Base-by-base conservation (phyloP, 1,140 invertebrate species). In the Drosophila sulfurigaster region DNA sequence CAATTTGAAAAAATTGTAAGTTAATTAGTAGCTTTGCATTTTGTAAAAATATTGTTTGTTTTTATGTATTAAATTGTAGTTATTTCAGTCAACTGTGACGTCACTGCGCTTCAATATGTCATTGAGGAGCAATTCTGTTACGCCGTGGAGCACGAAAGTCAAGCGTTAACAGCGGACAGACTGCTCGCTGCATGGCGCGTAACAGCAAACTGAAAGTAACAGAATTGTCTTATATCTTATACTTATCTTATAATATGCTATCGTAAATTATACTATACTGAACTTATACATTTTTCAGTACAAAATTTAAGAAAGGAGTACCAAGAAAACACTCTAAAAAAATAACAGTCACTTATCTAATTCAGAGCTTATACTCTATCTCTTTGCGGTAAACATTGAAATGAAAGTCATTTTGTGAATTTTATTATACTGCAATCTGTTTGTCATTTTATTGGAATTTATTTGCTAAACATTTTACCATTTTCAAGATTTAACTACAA, bases 401-500 rank as follows among this genome's bases (percentile, higher is more conserved):
- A 43, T 51, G 3, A 68, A 41, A 68, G 13, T 45, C 11, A 4
- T 2, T 3, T 56, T 63, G 70, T 73, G 11, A 25, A 48, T 67
- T 77, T 82, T 75, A 71, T 69, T 82, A 86, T 78, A 83, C 64
- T 71, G 63, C 73, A 79, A 56, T 82, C 68, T 60, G 54, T 67
- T 76, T 86, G 64, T 65, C 80, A 51, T 68, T 88, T 76, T 76
- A 76, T 76, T 70, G 56, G 80, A 81, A 63, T 87, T 87, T 87
- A 87, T 88, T 88, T 49, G 67, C 83, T 87, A 80, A 87, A 80
- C 70, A 88, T 75, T 87, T 88, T 70, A 83, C 77, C 83, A 88
- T 83, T 80, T 88, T 87, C 67, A 87, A 87, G 80, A 54, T 80
- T 88, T 87, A 87, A 87, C 83, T 87, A 87, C 83, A 78, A 88